Percentiles rank a stretch among this genome's conserved stretches.
Evolutionary conservation across 2,113 vertebrate species (phyloP).

Genomic region (Equus quagga): DNA sequence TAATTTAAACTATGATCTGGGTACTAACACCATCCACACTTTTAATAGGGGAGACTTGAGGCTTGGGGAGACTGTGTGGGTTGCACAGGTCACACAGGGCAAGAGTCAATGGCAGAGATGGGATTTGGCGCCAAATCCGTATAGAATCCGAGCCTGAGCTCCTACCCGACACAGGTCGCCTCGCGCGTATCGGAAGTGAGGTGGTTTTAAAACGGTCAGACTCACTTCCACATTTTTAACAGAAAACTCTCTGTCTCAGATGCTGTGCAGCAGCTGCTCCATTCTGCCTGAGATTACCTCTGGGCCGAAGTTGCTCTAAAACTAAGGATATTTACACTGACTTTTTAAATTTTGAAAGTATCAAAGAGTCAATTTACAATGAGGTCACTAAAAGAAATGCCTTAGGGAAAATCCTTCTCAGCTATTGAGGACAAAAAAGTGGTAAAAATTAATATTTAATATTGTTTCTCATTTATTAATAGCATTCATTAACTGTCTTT

Average conservation of each 20-base stretch:
- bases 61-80: background rate
- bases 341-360: slow-evolving; percentile 46
- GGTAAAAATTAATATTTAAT: slow-evolving; percentile 76
- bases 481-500: slow-evolving; percentile 62
- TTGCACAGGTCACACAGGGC: background rate
- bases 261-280: background rate
- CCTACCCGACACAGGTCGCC: background rate
- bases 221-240: background rate
- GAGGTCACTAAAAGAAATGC: slow-evolving; percentile 50
- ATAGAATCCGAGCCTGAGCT: background rate
- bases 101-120: background rate
- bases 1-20: background rate
- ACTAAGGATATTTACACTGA: background rate
- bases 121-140: background rate
- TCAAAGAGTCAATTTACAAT: slow-evolving; percentile 47
- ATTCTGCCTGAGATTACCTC: background rate
- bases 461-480: slow-evolving; percentile 73
- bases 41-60: background rate
- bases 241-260: background rate
- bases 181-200: background rate
- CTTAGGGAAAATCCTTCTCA: slow-evolving; percentile 31
- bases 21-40: background rate
- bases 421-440: slow-evolving; percentile 54
- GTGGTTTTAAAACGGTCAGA: background rate
- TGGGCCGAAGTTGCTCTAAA: background rate